A percentile compares a stretch with the other conserved stretches of the same genome.
Conservation (phyloP, 2,888 invertebrate genomes). For the Drosophila bunnanda region DNA sequence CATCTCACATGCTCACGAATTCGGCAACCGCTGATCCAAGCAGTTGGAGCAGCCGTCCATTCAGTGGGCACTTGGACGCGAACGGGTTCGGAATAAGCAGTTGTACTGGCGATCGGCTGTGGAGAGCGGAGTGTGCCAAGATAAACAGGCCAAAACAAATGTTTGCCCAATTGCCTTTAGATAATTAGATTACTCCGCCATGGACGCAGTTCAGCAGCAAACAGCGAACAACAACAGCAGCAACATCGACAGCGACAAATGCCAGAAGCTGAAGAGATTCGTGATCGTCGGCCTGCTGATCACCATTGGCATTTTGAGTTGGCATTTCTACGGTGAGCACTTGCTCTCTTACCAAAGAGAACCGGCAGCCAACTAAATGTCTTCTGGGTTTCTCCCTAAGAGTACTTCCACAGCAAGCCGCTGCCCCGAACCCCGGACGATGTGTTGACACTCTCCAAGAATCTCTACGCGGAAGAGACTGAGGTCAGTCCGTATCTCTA, state of each 20-base stretch:
- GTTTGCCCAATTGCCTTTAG: slow-evolving; percentile 35
- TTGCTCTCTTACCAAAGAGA: slow-evolving; percentile 9
- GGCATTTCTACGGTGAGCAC: slow-evolving; percentile 79
- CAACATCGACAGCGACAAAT: slow-evolving; percentile 64
- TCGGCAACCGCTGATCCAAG: too few relatives aligned
- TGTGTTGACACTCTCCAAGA: slow-evolving; percentile 63
- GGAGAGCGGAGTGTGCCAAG: neutral
- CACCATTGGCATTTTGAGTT: slow-evolving; percentile 71
- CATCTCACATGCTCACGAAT: neutral
- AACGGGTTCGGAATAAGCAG: slow-evolving; percentile 8
- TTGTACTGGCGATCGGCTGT: slow-evolving; percentile 14
- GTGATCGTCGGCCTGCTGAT: slow-evolving; percentile 68
- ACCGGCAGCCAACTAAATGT: neutral
- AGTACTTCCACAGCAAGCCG: slow-evolving; percentile 77
- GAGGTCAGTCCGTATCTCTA: slow-evolving; percentile 65
- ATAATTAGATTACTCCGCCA: slow-evolving; percentile 52
- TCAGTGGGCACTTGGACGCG: slow-evolving; percentile 33
- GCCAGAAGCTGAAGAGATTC: slow-evolving; percentile 74
- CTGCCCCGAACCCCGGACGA: slow-evolving; percentile 63
- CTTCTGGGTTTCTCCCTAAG: slow-evolving; percentile 41
- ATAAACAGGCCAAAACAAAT: slow-evolving; percentile 39
- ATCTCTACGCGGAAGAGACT: slow-evolving; percentile 69
- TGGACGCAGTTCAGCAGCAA: slow-evolving; percentile 48
- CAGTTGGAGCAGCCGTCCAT: slow-evolving; percentile 6
- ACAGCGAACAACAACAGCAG: slow-evolving; percentile 44